Evolutionary conservation across 2,797 vertebrate genomes (phyloP).

Genomic region (Cryptoprocta ferox): DNA sequence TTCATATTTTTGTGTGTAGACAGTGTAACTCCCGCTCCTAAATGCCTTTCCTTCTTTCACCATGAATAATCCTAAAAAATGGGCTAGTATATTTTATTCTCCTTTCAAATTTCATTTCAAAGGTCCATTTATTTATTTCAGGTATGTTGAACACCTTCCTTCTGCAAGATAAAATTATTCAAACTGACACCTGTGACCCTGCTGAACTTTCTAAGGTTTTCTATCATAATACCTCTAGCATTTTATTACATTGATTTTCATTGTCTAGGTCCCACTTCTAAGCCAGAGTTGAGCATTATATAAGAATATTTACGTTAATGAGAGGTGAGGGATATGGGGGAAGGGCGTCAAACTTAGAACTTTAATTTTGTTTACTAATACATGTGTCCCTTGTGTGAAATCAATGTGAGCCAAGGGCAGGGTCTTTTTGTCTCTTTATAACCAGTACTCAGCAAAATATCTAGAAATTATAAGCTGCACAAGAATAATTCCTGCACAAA

Average conservation of each 20-base stretch:
- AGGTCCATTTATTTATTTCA: not conserved
- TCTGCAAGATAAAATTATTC: not conserved
- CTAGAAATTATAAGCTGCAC: not conserved
- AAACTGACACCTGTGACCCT: not conserved
- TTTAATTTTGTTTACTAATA: not conserved
- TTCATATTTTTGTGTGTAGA: not conserved
- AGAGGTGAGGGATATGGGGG: fast-evolving
- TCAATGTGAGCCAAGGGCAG: not conserved
- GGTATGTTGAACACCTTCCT: not conserved
- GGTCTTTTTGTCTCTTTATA: not conserved
- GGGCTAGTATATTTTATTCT: not conserved
- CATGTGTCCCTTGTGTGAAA: not conserved
- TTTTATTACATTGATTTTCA: not conserved
- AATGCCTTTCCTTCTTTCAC: not conserved
- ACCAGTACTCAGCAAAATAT: not conserved
- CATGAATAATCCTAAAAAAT: not conserved
- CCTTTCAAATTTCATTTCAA: conserved; percentile 13
- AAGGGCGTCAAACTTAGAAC: not conserved
- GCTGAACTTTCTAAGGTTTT: not conserved
- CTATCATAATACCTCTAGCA: not conserved
- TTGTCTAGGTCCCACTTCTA: not conserved
- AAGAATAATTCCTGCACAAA: not conserved
- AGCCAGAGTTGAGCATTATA: not conserved
- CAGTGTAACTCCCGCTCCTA: not conserved
- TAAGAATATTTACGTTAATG: not conserved